Percentiles rank a stretch among this genome's conserved stretches.
These are phyloP conservation scores for Strix uralensis DNA, from an alignment of 2,113 vertebrate genomes.

Conservation along the genomic window DNA sequence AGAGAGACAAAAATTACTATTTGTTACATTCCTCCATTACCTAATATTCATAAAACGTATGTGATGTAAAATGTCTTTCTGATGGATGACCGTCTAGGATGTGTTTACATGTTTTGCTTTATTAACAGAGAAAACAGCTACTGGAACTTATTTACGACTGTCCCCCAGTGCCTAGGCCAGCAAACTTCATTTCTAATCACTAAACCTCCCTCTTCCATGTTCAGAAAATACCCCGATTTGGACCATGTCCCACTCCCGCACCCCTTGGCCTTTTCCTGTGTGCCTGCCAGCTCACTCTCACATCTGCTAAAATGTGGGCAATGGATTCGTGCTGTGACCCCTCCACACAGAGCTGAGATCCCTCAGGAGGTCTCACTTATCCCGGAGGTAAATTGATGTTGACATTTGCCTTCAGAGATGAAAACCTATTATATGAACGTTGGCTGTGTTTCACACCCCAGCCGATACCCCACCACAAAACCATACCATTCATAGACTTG, in stretches of 20 bases:
- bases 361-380: conserved; percentile 32
- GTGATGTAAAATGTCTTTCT: conserved; percentile 12
- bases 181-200: background rate
- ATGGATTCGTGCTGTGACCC: background rate
- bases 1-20: conserved; percentile 34
- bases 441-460: background rate
- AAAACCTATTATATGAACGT: conserved; percentile 3
- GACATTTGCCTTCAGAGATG: conserved; percentile 45
- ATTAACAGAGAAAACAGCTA: background rate
- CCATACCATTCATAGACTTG: background rate
- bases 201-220: background rate
- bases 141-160: background rate
- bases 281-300: background rate
- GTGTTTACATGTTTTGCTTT: background rate
- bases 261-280: background rate
- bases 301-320: background rate
- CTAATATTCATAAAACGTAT: conserved; percentile 35
- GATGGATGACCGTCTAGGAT: background rate
- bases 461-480: background rate
- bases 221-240: background rate
- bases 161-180: background rate
- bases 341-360: background rate
- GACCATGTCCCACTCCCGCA: background rate
- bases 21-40: conserved; percentile 47
- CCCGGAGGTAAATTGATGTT: conserved; percentile 30